phyloP scores from a whole-genome alignment of 1,140 invertebrate genomes.

The Bombus breviceps region DNA sequence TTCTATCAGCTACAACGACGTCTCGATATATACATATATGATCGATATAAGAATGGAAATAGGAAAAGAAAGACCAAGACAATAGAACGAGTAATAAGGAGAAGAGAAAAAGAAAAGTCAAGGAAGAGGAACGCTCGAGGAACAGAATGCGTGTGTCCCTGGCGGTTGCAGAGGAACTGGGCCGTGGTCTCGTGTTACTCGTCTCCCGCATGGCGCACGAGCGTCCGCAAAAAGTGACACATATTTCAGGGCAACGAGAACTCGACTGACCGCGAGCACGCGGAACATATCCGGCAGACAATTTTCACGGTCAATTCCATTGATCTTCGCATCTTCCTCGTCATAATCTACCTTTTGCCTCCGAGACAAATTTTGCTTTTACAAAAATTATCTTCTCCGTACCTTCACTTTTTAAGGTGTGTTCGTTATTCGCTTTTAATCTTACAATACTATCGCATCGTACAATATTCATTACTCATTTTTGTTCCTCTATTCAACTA shows the following conservation, averaged over 20 bases:
- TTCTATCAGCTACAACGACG: no score
- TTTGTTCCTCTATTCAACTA: background rate
- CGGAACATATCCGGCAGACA: slow-evolving; percentile 39
- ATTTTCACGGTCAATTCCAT: slow-evolving; percentile 29
- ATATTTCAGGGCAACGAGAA: slow-evolving; percentile 62
- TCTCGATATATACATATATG: no score
- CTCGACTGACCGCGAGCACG: slow-evolving; percentile 41
- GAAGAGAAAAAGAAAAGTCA: background rate
- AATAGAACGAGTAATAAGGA: background rate
- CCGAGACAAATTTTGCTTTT: background rate
- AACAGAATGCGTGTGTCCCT: slow-evolving; percentile 26
- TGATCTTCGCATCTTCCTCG: no score
- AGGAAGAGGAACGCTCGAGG: background rate
- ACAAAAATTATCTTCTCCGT: background rate
- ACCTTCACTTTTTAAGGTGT: background rate
- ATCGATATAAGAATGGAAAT: background rate
- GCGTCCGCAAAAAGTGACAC: slow-evolving; percentile 67
- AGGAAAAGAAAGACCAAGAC: background rate
- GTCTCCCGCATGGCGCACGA: slow-evolving; percentile 53
- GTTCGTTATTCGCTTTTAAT: background rate
- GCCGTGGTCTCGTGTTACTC: slow-evolving; percentile 66
- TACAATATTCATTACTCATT: background rate
- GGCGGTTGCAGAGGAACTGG: slow-evolving; percentile 55
- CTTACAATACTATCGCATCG: no score
- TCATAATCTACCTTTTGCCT: no score